Conservation (phyloP, 2,797 vertebrate species). For the Gorsachius magnificus region DNA sequence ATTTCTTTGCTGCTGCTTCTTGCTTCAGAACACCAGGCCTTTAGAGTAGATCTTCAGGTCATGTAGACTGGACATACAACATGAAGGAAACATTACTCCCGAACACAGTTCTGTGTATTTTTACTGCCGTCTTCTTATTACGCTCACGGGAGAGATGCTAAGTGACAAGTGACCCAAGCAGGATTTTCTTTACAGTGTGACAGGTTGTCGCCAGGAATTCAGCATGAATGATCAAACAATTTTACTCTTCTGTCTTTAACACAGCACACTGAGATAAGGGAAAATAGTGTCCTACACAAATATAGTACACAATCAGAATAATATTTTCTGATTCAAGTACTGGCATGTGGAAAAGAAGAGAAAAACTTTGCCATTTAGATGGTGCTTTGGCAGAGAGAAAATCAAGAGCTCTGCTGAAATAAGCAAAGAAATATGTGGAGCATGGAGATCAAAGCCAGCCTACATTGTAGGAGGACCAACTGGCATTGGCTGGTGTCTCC, state of each 20-base stretch:
- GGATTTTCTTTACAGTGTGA: neutral
- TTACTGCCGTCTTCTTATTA: neutral
- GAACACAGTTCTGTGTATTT: neutral
- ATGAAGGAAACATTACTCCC: neutral
- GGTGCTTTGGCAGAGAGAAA: neutral
- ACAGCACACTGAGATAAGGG: neutral
- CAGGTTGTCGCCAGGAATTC: neutral
- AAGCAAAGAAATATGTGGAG: neutral
- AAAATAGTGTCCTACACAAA: neutral
- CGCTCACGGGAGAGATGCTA: neutral
- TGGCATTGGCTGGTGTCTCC: neutral
- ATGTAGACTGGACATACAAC: neutral
- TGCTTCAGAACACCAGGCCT: neutral
- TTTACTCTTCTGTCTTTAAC: neutral
- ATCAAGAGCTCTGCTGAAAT: neutral
- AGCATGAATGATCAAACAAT: neutral
- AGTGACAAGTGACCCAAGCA: neutral
- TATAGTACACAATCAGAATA: neutral
- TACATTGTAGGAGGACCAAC: neutral
- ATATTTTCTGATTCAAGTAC: slow-evolving; percentile 2
- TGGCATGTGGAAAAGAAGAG: neutral
- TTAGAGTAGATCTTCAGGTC: neutral
- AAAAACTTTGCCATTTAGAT: neutral
- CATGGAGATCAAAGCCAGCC: neutral
- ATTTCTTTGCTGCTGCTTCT: neutral